These are phyloP conservation scores for Helogale parvula DNA, from an alignment of 2,113 vertebrate species.

Conservation along the genomic window DNA sequence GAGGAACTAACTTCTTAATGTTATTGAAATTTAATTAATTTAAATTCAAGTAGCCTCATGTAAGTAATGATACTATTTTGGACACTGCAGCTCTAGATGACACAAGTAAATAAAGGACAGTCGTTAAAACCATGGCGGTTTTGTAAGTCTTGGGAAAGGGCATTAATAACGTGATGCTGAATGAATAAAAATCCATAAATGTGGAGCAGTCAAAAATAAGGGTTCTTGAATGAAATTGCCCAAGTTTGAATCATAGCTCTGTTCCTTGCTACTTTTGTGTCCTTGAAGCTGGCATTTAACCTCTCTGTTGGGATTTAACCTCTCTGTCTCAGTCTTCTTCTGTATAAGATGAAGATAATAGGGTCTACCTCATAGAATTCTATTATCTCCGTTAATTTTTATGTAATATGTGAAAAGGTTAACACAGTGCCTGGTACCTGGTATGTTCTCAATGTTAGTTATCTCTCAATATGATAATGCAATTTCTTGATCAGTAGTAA, in stretches of 20 bases:
- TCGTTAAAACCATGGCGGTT: neutral
- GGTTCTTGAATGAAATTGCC: neutral
- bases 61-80: neutral
- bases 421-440: neutral
- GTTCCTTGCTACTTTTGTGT: neutral
- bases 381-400: neutral
- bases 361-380: neutral
- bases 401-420: neutral
- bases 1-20: neutral
- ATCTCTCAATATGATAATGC: neutral
- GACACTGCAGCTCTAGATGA: neutral
- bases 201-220: neutral
- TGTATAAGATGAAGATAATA: neutral
- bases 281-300: neutral
- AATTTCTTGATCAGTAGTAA: neutral
- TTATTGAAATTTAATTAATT: neutral
- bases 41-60: neutral
- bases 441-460: neutral
- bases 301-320: neutral
- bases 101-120: slow-evolving; percentile 26
- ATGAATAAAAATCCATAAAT: neutral
- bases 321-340: neutral
- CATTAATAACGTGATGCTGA: neutral
- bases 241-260: neutral
- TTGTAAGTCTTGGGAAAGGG: neutral